A percentile compares a stretch with the other conserved stretches of the same genome.
phyloP scores from a whole-genome alignment of 1,140 invertebrate genomes.

The Camponotus vicinus region DNA sequence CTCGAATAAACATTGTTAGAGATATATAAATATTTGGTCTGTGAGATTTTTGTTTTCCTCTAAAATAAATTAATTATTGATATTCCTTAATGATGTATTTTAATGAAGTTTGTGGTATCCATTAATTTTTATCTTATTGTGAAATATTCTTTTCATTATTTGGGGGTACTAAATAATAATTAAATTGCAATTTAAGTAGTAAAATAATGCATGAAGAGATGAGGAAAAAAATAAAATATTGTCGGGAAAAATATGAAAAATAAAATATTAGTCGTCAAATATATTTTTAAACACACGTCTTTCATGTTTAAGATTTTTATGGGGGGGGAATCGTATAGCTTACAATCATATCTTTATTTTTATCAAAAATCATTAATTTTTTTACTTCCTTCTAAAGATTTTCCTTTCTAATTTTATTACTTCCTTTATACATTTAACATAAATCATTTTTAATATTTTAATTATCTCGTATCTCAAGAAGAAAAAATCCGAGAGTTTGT shows the following conservation, averaged over 20 bases:
- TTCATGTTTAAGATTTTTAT: not conserved
- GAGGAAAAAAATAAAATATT: not conserved
- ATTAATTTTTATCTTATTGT: not conserved
- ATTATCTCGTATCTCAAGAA: not conserved
- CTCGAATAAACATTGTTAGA: not conserved
- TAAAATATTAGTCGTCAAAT: not conserved
- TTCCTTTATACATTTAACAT: not conserved
- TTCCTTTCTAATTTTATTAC: not conserved
- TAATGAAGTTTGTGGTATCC: not conserved
- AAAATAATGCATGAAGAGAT: not conserved
- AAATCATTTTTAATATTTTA: not conserved
- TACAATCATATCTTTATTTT: not conserved
- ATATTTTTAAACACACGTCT: not conserved
- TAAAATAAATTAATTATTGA: not conserved
- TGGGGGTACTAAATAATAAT: not conserved
- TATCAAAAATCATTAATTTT: not conserved
- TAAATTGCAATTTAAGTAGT: not conserved
- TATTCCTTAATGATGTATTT: not conserved
- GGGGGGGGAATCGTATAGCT: not conserved
- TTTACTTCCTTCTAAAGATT: not conserved
- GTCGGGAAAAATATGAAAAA: not conserved
- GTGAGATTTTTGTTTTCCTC: too few species aligned
- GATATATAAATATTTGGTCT: not conserved
- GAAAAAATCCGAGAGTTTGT: not conserved
- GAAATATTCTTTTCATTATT: not conserved